Conservation (phyloP, 2,797 vertebrate species). For the Tapera naevia region DNA sequence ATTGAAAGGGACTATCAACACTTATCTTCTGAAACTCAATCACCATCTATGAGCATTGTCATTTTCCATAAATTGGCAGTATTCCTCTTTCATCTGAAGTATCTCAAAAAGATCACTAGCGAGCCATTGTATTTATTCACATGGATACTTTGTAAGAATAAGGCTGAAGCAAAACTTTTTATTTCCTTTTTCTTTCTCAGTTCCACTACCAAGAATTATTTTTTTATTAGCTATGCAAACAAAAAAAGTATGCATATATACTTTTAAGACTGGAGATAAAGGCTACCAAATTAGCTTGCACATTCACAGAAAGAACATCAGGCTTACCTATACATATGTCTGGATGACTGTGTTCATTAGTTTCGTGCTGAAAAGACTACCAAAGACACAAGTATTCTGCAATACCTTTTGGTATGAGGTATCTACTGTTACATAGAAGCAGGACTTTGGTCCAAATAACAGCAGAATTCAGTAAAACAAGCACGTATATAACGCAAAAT, state of each 20-base stretch:
- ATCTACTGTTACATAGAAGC: not conserved
- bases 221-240: not conserved
- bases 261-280: not conserved
- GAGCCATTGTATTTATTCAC: not conserved
- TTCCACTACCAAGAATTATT: not conserved
- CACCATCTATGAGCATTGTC: not conserved
- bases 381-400: not conserved
- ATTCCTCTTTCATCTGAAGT: not conserved
- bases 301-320: not conserved
- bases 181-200: not conserved
- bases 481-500: not conserved
- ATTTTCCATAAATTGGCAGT: not conserved
- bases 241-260: not conserved
- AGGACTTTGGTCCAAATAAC: not conserved
- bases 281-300: not conserved
- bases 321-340: not conserved
- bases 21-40: not conserved
- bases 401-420: not conserved
- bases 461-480: not conserved
- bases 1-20: not conserved
- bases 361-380: no score
- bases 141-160: not conserved
- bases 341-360: not conserved
- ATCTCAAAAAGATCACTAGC: not conserved
- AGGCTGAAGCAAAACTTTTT: not conserved